A percentile compares a stretch with the other conserved stretches of the same genome.
phyloP scores from a whole-genome alignment of 2,113 vertebrate species.

The Trichomycterus rosablanca region DNA sequence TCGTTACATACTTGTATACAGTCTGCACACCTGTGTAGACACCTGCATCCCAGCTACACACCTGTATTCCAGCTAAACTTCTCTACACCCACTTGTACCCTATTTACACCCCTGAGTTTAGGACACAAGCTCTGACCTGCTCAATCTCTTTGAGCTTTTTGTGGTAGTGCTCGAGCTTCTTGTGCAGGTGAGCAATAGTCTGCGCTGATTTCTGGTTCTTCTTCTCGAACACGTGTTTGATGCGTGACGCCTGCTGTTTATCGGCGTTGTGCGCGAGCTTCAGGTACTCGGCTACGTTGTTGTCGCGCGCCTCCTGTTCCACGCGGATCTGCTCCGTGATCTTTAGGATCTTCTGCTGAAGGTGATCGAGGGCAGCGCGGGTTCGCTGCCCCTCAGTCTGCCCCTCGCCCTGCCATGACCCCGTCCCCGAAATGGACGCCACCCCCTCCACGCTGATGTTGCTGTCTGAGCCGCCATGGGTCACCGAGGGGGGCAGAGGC shows the following conservation, averaged over 20 bases:
- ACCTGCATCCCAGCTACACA: neutral
- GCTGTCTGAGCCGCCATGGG: conserved; percentile 82
- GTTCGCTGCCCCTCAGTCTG: conserved; percentile 83
- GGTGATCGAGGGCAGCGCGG: conserved; percentile 87
- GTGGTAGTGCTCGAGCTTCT: conserved; percentile 95
- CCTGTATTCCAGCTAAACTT: neutral
- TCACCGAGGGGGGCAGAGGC: conserved; percentile 68
- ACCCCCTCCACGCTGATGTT: conserved; percentile 79
- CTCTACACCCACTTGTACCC: neutral
- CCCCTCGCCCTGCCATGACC: conserved; percentile 46
- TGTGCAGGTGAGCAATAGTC: conserved; percentile 95
- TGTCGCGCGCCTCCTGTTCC: conserved; percentile 94
- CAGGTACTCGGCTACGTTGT: conserved; percentile 96
- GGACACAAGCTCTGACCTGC: conserved; percentile 64
- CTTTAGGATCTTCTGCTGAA: conserved; percentile 97
- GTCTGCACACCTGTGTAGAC: neutral
- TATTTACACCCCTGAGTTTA: neutral
- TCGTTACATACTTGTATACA: too few relatives aligned
- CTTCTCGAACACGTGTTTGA: conserved; percentile 99
- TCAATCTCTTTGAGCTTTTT: conserved; percentile 95
- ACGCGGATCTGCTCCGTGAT: conserved; percentile 98
- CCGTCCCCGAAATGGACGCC: neutral
- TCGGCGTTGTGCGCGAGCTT: conserved; percentile 96
- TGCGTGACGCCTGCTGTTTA: conserved; percentile 91
- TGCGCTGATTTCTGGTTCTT: conserved; percentile 98